Percentiles rank a stretch among this genome's conserved stretches.
Evolutionary conservation across 2,113 vertebrate genomes (phyloP).

Genomic region (Calyptommatus sinebrachiatus): DNA sequence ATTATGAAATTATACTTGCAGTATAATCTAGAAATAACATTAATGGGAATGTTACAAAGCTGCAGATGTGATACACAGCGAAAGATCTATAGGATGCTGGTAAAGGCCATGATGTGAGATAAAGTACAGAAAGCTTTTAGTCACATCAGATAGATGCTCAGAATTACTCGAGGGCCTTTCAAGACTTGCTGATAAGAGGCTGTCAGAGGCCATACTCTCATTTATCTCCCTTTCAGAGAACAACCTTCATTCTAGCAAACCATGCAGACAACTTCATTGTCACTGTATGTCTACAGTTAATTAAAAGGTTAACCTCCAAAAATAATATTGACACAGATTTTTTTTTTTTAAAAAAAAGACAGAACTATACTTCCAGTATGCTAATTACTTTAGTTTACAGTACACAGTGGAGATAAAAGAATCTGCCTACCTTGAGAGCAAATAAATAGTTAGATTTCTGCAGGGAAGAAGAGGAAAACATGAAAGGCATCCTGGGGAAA

Average conservation of each 20-base stretch:
- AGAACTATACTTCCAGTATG: conserved; percentile 59
- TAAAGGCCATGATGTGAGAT: conserved; percentile 46
- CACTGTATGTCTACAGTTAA: conserved; percentile 56
- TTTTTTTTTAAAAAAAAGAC: conserved; percentile 44
- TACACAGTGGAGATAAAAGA: conserved; percentile 67
- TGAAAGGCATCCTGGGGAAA: conserved; percentile 70
- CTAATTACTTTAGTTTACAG: conserved; percentile 64
- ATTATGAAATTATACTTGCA: background rate
- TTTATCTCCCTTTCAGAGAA: conserved; percentile 43
- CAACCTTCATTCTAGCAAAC: conserved; percentile 55
- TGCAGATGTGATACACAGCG: background rate
- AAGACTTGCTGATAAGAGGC: conserved; percentile 30
- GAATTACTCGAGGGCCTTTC: conserved; percentile 47
- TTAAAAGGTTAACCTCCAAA: conserved; percentile 58
- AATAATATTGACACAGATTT: conserved; percentile 64
- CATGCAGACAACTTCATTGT: conserved; percentile 52
- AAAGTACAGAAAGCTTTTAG: conserved; percentile 53
- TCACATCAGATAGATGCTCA: conserved; percentile 63
- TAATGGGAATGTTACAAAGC: conserved; percentile 37
- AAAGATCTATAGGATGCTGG: conserved; percentile 42
- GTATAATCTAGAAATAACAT: background rate
- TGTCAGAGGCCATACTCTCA: conserved; percentile 51
- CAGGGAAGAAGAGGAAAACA: conserved; percentile 50
- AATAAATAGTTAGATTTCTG: conserved; percentile 64
- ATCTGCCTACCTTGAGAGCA: conserved; percentile 64